These are phyloP conservation scores for Fopius arisanus DNA, from an alignment of 1,140 invertebrate genomes.

Conservation along the genomic window DNA sequence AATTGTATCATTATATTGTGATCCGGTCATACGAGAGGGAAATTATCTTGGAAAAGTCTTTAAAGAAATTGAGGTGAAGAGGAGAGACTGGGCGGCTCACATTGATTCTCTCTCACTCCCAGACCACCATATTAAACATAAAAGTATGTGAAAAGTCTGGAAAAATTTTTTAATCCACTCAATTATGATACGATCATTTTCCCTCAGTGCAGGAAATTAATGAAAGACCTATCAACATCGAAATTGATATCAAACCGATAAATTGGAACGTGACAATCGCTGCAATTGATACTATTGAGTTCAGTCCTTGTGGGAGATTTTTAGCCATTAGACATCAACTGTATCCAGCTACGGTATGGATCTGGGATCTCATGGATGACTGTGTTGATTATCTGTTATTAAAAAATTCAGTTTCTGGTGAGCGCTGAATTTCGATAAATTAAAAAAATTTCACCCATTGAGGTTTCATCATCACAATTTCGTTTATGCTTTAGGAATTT, in stretches of 20 bases:
- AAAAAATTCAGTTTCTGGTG: slow-evolving; percentile 55
- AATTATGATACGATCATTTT: slow-evolving; percentile 19
- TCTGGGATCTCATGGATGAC: slow-evolving; percentile 56
- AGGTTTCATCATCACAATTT: not conserved
- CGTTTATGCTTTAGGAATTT: slow-evolving; percentile 42
- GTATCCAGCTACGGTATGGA: slow-evolving; percentile 58
- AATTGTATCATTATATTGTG: slow-evolving; percentile 49
- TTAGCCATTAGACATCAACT: slow-evolving; percentile 56
- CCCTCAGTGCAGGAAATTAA: slow-evolving; percentile 55
- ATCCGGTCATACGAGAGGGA: slow-evolving; percentile 53
- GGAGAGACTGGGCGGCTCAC: slow-evolving; percentile 39
- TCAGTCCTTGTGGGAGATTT: slow-evolving; percentile 57
- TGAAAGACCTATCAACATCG: slow-evolving; percentile 54
- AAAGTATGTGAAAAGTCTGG: slow-evolving; percentile 48
- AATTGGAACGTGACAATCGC: slow-evolving; percentile 39
- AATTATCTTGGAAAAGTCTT: slow-evolving; percentile 57
- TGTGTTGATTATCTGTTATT: slow-evolving; percentile 55
- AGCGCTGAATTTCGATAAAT: slow-evolving; percentile 2
- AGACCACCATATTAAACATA: slow-evolving; percentile 37
- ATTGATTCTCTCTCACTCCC: slow-evolving; percentile 38
- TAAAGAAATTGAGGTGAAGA: slow-evolving; percentile 42
- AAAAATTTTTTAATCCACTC: too few species aligned
- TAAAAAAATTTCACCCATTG: not conserved
- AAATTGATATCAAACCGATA: slow-evolving; percentile 48
- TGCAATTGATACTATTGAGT: slow-evolving; percentile 54